phyloP scores from a whole-genome alignment of 2,797 vertebrate genomes.

The Echiichthys vipera region DNA sequence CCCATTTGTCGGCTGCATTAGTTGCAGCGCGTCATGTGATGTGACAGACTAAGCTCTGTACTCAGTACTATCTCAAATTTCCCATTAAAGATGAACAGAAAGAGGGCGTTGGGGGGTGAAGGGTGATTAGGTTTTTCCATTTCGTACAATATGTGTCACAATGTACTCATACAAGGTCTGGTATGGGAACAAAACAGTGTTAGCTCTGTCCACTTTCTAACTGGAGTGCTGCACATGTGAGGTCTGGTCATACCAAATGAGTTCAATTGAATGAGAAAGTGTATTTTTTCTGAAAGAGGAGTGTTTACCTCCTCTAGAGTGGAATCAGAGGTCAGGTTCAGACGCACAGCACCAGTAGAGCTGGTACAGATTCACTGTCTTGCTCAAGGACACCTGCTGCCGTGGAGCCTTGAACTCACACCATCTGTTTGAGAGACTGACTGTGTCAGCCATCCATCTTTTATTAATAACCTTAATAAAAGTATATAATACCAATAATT shows the following conservation, averaged over 20 bases:
- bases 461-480: not conserved
- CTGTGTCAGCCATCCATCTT: too few species aligned
- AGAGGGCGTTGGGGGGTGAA: conserved; percentile 42
- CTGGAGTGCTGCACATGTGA: conserved; percentile 9
- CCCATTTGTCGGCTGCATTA: conserved; percentile 85
- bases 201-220: not conserved
- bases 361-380: not conserved
- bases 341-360: not conserved
- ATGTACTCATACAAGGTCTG: not conserved
- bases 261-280: not conserved
- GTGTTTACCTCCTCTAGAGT: not conserved
- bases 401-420: conserved; percentile 14
- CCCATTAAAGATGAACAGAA: conserved; percentile 83
- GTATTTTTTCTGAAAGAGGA: not conserved
- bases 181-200: conserved; percentile 7
- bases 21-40: conserved; percentile 85
- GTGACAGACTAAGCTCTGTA: conserved; percentile 84
- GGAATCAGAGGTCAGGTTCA: not conserved
- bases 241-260: not conserved
- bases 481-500: not conserved
- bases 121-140: conserved; percentile 53
- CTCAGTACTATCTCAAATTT: conserved; percentile 84
- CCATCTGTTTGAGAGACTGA: conserved; percentile 5
- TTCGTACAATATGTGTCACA: conserved; percentile 28
- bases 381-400: conserved; percentile 42